Percentiles rank a stretch among this genome's conserved stretches.
Conservation (phyloP, 2,797 vertebrate species). For the Coccyzus lansbergi region DNA sequence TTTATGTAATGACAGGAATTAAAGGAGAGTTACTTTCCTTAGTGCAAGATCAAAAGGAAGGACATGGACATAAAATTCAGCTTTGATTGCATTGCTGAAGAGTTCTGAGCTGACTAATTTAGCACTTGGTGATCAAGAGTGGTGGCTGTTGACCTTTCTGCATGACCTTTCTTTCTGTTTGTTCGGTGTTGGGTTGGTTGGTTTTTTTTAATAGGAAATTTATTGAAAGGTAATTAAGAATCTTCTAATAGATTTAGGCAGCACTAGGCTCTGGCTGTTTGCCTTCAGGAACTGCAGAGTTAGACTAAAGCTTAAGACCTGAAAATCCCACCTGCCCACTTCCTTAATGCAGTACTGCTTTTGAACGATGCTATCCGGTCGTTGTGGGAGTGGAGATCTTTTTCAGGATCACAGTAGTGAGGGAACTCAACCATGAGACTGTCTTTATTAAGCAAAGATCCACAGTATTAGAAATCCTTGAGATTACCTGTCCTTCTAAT, state of each 20-base stretch:
- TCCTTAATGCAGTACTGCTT: constrained; percentile 7
- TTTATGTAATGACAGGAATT: neutral
- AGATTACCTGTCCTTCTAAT: constrained; percentile 32
- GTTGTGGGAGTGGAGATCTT: constrained; percentile 12
- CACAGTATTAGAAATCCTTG: constrained; percentile 23
- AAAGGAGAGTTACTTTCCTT: neutral
- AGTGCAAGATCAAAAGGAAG: neutral
- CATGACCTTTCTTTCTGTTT: neutral
- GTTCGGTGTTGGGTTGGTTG: neutral
- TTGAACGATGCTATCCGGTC: neutral
- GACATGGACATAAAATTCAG: neutral
- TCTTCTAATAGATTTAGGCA: neutral
- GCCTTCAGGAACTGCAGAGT: neutral
- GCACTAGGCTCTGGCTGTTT: neutral
- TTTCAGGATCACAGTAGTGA: constrained; percentile 11
- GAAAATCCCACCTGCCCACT: neutral
- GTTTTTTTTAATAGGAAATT: neutral
- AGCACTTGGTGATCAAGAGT: neutral
- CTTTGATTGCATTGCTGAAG: neutral
- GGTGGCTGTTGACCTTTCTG: neutral
- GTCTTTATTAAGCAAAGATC: constrained; percentile 38
- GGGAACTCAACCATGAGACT: constrained; percentile 23
- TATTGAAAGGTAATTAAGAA: neutral
- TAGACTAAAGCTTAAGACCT: neutral
- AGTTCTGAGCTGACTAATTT: neutral